Base-by-base conservation (phyloP, 2,888 invertebrate species). In the Rhingia campestris region DNA sequence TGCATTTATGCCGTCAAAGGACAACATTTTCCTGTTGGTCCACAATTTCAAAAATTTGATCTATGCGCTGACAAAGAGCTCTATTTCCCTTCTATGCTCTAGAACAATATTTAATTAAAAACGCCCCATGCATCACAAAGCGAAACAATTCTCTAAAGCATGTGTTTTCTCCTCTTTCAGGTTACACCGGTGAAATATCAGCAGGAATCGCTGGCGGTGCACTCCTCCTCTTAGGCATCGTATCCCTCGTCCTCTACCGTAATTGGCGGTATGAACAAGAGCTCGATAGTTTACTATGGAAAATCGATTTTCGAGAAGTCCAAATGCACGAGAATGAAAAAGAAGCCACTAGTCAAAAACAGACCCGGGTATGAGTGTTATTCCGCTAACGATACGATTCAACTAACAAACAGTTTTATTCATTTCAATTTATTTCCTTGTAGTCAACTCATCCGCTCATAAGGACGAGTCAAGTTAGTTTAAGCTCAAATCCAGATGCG, bases 241-340 rank as follows among this genome's bases (percentile, higher is more conserved):
- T 96, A n/a, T 94, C 94, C 0, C 92, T 97, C 72, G 94, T 97
- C 0, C 92, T 96, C 9, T 97, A 95, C 92, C 94, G 98, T 77
- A 98, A 98, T 91, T 98, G 97, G 97, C 94, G 95, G 45, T 97
- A 98, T 91, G 98, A 98, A 89, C 97, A 98, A 89, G 98, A 98
- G 89, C 92, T 98, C 86, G 98, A 98, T 90, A 97, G 97, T 70
- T 92, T 98, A 45, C 93, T 98, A 45, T 98, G 98, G 98, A 97
- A 98, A 92, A 96, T 98, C 75, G 98, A 98, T 92, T 97, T 95
- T 92, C 94, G 95, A 82, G 98, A 98, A 88, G 95, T 98, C 58
- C 95, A 97, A 89, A 93, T 96, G 87, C 94, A 93, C 87, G 94
- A 94, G 74, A 91, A 88, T 86, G 93, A 93, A 86, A 92, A 92